Conservation (phyloP, 1,140 invertebrate genomes). For the Drosophila pallidifrons region DNA sequence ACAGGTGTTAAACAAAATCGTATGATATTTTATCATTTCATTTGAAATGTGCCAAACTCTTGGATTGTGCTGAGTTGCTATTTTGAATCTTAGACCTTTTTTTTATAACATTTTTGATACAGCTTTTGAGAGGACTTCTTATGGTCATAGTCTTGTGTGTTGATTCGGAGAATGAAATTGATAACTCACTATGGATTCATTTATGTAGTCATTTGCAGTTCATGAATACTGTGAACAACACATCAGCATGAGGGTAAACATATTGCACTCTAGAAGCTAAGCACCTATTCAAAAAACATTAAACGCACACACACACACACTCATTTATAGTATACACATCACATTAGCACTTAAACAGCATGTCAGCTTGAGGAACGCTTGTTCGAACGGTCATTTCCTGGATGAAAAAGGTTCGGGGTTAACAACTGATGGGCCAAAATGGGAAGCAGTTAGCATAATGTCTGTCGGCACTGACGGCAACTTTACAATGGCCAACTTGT, state of each 20-base stretch:
- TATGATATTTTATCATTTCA: too few relatives aligned
- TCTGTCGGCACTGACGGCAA: slow-evolving; percentile 39
- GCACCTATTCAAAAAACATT: slow-evolving; percentile 38
- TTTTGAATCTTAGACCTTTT: neutral
- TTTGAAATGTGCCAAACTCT: too few relatives aligned
- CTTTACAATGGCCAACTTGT: slow-evolving; percentile 78
- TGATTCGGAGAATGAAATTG: slow-evolving; percentile 7
- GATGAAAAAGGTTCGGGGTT: slow-evolving; percentile 52
- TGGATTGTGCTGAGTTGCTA: too few relatives aligned
- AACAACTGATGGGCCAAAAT: slow-evolving; percentile 45
- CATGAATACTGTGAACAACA: slow-evolving; percentile 34
- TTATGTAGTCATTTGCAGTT: slow-evolving; percentile 45
- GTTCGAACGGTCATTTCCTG: slow-evolving; percentile 63
- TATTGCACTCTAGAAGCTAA: slow-evolving; percentile 31
- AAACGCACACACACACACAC: slow-evolving; percentile 11
- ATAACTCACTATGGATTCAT: slow-evolving; percentile 35
- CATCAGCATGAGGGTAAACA: slow-evolving; percentile 26
- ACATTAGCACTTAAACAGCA: slow-evolving; percentile 32
- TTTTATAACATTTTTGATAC: neutral
- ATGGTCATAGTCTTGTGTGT: slow-evolving; percentile 3
- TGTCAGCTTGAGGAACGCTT: slow-evolving; percentile 27
- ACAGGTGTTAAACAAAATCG: too few relatives aligned
- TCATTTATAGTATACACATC: neutral
- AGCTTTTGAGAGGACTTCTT: neutral
- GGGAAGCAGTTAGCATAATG: slow-evolving; percentile 66